These are phyloP conservation scores for Ptychochromis oligacanthus DNA, from an alignment of 2,113 vertebrate genomes.

Conservation along the genomic window DNA sequence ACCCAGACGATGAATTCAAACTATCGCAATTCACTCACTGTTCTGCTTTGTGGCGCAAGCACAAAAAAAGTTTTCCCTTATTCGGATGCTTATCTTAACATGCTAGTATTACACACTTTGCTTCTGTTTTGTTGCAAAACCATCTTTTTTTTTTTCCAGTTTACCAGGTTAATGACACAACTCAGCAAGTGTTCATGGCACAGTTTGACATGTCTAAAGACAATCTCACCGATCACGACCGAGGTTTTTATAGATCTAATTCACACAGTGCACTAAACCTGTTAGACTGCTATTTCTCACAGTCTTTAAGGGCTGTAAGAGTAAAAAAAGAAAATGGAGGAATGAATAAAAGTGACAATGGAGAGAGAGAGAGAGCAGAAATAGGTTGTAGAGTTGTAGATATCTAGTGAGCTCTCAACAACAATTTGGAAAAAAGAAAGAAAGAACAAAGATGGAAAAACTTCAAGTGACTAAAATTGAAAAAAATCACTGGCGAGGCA, in stretches of 20 bases:
- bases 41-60: background rate
- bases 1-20: background rate
- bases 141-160: background rate
- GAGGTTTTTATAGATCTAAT: background rate
- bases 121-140: background rate
- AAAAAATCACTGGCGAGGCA: background rate
- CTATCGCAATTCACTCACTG: background rate
- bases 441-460: no score
- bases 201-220: constrained; percentile 1
- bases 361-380: background rate
- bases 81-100: background rate
- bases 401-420: background rate
- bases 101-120: background rate
- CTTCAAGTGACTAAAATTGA: background rate
- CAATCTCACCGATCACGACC: background rate
- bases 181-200: constrained; percentile 1
- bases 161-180: background rate
- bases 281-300: background rate
- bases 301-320: background rate
- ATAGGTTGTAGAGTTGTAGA: background rate
- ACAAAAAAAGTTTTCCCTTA: background rate
- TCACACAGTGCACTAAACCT: constrained; percentile 1
- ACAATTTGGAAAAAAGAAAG: background rate
- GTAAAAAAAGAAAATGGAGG: background rate
- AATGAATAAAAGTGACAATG: background rate